Evolutionary conservation across 2,888 invertebrate genomes (phyloP).

Genomic region (Lasioglossum vierecki): DNA sequence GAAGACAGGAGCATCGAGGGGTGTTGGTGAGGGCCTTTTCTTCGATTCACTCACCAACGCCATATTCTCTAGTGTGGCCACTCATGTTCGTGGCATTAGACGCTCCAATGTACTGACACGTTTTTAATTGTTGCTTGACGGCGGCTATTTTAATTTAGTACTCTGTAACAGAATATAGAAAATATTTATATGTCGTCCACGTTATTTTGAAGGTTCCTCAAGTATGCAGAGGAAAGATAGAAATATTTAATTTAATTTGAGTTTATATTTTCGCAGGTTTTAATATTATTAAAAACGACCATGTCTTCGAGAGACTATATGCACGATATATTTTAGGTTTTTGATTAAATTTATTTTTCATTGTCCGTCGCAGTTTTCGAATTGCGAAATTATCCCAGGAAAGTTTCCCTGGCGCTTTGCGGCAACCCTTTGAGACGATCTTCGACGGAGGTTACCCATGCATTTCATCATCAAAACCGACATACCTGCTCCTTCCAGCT

Average conservation of each 20-base stretch:
- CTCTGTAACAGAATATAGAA: background rate
- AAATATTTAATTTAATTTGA: background rate
- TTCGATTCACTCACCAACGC: too few species aligned
- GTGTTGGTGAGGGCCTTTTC: too few species aligned
- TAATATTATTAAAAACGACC: background rate
- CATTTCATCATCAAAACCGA: conserved; percentile 38
- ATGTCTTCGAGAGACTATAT: background rate
- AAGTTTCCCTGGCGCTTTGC: background rate
- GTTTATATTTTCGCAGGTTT: too few species aligned
- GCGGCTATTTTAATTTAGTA: background rate
- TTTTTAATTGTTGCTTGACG: background rate
- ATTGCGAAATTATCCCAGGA: background rate
- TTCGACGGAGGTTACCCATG: conserved; percentile 26
- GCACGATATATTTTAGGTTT: background rate
- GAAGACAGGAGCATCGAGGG: too few species aligned
- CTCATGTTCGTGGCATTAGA: too few species aligned
- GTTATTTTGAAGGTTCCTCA: background rate
- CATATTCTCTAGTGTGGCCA: too few species aligned
- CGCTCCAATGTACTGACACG: background rate
- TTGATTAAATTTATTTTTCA: background rate
- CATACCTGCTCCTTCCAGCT: conserved; percentile 37
- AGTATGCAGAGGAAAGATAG: background rate
- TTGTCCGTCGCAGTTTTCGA: background rate
- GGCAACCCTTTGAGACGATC: conserved; percentile 31
- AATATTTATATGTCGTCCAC: background rate